Percentiles rank a stretch among this genome's conserved stretches.
phyloP scores from a whole-genome alignment of 2,113 vertebrate species.

The Pachycephala philippinensis region DNA sequence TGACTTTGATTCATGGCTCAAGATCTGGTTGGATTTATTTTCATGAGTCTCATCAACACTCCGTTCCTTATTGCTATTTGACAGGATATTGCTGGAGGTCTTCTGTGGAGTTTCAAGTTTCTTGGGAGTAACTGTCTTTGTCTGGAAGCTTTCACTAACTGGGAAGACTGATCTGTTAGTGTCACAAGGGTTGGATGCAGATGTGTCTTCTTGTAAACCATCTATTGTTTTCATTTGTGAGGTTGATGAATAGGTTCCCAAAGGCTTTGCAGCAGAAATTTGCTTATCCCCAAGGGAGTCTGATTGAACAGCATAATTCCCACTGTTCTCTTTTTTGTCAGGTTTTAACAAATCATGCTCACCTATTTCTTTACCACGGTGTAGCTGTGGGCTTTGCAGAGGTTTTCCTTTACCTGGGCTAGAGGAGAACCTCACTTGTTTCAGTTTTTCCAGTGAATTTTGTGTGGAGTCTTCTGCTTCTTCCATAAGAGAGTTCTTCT shows the following conservation, averaged over 20 bases:
- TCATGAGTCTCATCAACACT: background rate
- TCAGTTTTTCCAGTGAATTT: slow-evolving; percentile 71
- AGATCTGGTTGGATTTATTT: slow-evolving; percentile 12
- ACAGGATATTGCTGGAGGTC: background rate
- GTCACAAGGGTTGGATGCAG: background rate
- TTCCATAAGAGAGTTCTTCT: slow-evolving; percentile 9
- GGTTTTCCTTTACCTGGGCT: slow-evolving; percentile 7
- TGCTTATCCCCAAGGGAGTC: background rate
- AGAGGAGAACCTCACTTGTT: slow-evolving; percentile 82
- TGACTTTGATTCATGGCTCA: slow-evolving; percentile 13
- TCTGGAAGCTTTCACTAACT: background rate
- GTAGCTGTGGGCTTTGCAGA: slow-evolving; percentile 27
- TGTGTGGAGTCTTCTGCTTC: slow-evolving; percentile 16
- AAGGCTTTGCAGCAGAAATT: background rate
- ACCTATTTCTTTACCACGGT: slow-evolving; percentile 55
- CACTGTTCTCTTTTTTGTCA: background rate
- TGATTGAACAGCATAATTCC: background rate
- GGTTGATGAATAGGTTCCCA: background rate
- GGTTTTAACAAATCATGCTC: slow-evolving; percentile 73
- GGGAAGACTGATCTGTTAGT: background rate
- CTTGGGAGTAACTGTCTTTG: background rate
- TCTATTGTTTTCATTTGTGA: background rate
- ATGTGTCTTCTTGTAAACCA: background rate
- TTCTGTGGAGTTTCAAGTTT: slow-evolving; percentile 4
- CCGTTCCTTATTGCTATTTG: background rate